Evolutionary conservation across 2,888 invertebrate species (phyloP), one percentile per base, ranked within the genome.

Genomic region (Palloptera scutellata): DNA sequence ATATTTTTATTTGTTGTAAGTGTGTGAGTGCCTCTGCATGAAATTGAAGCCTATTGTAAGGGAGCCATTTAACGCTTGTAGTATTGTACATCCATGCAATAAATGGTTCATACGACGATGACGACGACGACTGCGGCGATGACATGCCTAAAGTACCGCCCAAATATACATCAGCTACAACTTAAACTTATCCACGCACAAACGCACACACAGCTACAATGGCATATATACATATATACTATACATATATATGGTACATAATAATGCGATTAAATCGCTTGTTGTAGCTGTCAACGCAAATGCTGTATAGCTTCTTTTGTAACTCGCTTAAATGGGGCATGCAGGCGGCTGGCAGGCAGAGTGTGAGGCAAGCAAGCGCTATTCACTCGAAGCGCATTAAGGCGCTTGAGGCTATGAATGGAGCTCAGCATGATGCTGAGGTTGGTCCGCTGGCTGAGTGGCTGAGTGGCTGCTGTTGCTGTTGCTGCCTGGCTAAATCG

Each of bases 181-280:
- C 30, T 57, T 11, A 48, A 17, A n/a, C 20, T 52, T 15, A 54
- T 51, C 43, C 17, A 11, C 13, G 17, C 5, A 60, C 30, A 57
- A 41, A 19, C 54, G 52, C 40, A 41, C 42, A 67, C n/a, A 45
- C 40, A 43, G 42, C 62, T 48, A 53, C 52, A 62, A 12, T 51
- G 20, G 17, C 52, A 60, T 12, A 40, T 5, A 30, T 11, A 61
- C 4, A 45, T 17, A 17, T 15, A 6, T 40, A 40, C 10, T 41
- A 11, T 15, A 45, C 1, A 20, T 61, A n/a, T n/a, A n/a, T n/a
- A n/a, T n/a, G n/a, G n/a, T n/a, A n/a, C n/a, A 66, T 63, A 58
- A 79, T 78, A 80, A 78, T 80, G 78, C 79, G 80, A 79, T 78
- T 78, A 78, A 78, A 79, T 78, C 80, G 78, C 80, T 78, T 80